phyloP scores from a whole-genome alignment of 2,113 vertebrate genomes.

The Gila orcuttii region DNA sequence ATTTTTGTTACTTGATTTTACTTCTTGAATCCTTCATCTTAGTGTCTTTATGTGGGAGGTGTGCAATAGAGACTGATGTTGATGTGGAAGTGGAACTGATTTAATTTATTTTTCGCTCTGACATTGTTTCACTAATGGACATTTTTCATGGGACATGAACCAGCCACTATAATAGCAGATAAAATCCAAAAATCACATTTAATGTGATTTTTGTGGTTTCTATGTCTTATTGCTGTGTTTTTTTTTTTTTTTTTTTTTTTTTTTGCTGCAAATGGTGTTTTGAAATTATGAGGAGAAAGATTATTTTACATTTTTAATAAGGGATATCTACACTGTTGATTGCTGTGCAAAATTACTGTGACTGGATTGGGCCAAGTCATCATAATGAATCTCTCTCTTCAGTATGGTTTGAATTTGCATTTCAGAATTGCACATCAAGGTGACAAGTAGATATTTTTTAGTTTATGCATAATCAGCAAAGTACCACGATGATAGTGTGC shows the following conservation, averaged over 20 bases:
- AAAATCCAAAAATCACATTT: conserved; percentile 13
- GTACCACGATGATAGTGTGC: not conserved
- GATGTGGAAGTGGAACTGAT: conserved; percentile 25
- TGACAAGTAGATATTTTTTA: not conserved
- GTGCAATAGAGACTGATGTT: conserved; percentile 54
- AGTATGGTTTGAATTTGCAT: not conserved
- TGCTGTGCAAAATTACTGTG: conserved; percentile 13
- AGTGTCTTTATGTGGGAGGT: conserved; percentile 46
- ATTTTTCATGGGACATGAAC: conserved; percentile 21
- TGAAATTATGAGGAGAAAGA: not conserved
- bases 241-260: not conserved
- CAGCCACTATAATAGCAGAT: conserved; percentile 20
- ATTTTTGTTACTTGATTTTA: conserved; percentile 32
- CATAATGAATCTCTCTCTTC: not conserved
- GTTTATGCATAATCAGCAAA: conserved; percentile 18
- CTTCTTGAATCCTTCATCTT: conserved; percentile 29
- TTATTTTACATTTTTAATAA: not conserved
- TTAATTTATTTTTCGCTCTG: conserved; percentile 43
- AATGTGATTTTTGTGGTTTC: not conserved
- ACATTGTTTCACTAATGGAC: conserved; percentile 29
- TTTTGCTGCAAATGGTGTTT: conserved; percentile 1
- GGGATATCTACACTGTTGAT: conserved; percentile 7
- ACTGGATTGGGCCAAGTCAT: conserved; percentile 6
- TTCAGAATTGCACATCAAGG: not conserved
- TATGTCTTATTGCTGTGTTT: not conserved